Evolutionary conservation across 2,113 vertebrate species (phyloP).

Genomic region (Origma solitaria): DNA sequence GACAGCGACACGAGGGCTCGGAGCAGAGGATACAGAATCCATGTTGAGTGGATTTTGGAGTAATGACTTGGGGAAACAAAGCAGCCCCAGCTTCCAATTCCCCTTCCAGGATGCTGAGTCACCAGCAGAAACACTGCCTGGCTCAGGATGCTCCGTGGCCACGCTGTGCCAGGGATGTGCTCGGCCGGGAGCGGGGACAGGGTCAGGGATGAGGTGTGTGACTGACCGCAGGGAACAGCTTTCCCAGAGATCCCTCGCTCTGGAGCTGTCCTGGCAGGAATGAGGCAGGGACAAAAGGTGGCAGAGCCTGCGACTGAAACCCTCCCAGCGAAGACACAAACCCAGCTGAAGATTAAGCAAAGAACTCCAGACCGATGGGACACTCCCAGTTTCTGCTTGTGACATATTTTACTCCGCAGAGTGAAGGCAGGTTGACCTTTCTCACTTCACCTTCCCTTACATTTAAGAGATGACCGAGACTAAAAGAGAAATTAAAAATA

Average conservation of each 20-base stretch:
- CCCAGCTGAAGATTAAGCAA: not conserved
- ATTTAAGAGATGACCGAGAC: not conserved
- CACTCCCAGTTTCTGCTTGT: not conserved
- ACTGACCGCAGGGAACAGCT: not conserved
- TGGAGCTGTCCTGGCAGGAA: not conserved
- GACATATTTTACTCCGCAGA: not conserved
- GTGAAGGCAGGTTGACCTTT: not conserved
- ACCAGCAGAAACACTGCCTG: not conserved
- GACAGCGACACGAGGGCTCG: rapidly evolving
- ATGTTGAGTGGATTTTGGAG: not conserved
- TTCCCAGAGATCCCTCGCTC: not conserved
- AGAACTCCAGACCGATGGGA: not conserved
- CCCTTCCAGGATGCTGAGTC: not conserved
- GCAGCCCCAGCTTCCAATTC: not conserved
- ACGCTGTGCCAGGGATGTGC: not conserved
- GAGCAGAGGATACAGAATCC: not conserved
- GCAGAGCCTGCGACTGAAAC: not conserved
- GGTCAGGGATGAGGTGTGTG: not conserved
- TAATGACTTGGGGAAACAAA: not conserved
- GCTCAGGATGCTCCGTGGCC: not conserved
- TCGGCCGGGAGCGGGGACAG: not conserved
- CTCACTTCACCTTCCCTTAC: not conserved
- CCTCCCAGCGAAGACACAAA: not conserved
- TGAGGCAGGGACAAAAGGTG: not conserved
- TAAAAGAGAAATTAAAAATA: not conserved